Base-by-base conservation (phyloP, 2,113 vertebrate genomes). In the Elephas maximus region DNA sequence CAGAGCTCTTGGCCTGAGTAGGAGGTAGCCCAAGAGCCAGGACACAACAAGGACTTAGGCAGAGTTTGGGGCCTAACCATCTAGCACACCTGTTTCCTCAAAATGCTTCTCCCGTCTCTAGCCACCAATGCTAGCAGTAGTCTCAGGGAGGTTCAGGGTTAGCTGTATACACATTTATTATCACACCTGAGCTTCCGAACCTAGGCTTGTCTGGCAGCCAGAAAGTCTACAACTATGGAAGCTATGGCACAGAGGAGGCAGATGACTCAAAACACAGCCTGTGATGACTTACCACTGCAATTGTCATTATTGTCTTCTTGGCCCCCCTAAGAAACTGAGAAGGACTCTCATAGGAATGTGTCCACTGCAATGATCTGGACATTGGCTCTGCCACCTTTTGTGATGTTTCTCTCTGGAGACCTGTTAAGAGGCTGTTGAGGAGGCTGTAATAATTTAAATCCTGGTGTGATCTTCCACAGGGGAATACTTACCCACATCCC, bases 401-500 rank as follows among this genome's bases (percentile, higher is more conserved):
- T 63, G 21, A 28, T 28, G 30, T 30, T 60, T 90, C 48, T 81
- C 60, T 73, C 0, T 44, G 33, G 53, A 63, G 83, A 10, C 53
- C 57, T 37, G 6, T 76, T 63, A 76, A 94, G 30, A 65, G 57
- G 30, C 71, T 81, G 18, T 37, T 73, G 45, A 90, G 5, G 17
- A 90, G 71, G 5, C 8, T 44, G 0, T 65, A 44, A 69, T n/a
- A 57, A 45, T 87, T 87, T 67, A 80, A 92, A 44, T 73, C 20
- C 30, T 11, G 14, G 21, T 45, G 2, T 74, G 76, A 44, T 26
- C 73, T 88, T 97, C 84, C 80, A 18, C 28, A 37, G 30, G 74
- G 83, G 30, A 94, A 83, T 88, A 82, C 33, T 90, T 81, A 84
- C 1, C 0, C 71, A 79, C 74, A 97, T 71, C 89, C 37, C 83